Percentiles rank a stretch among this genome's conserved stretches.
These are phyloP conservation scores for Pseudachorutes palmiensis DNA, from an alignment of 1,140 invertebrate species.

Conservation along the genomic window DNA sequence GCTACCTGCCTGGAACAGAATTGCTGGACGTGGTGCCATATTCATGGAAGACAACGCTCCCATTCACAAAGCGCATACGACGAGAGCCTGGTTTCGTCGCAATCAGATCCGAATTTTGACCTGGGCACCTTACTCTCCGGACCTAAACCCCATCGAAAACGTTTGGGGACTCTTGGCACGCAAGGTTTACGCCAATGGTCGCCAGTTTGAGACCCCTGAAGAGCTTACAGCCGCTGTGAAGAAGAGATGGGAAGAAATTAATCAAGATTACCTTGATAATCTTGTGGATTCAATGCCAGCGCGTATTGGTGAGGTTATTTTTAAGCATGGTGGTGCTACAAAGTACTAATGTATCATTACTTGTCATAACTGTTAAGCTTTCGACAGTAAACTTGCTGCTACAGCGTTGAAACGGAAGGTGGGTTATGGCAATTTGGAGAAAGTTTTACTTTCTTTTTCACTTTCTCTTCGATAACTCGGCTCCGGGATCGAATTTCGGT, in stretches of 20 bases:
- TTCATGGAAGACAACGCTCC: conserved; percentile 25
- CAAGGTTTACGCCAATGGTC: conserved; percentile 21
- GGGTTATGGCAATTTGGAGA: not conserved
- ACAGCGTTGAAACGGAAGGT: not conserved
- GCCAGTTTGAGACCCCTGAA: conserved; percentile 5
- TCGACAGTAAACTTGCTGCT: not conserved
- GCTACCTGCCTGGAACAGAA: not conserved
- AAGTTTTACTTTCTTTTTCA: not conserved
- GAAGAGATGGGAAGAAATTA: conserved; percentile 15
- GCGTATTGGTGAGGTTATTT: conserved; percentile 15
- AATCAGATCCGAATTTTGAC: conserved; percentile 11
- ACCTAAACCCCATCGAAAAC: conserved; percentile 27
- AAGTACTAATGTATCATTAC: conserved; percentile 13
- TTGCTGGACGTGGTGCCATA: not conserved
- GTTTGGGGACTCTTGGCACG: conserved; percentile 21
- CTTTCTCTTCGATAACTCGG: conserved; percentile 1
- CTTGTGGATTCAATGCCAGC: conserved; percentile 21
- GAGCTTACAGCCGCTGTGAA: conserved; percentile 11
- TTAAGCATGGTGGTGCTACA: conserved; percentile 11
- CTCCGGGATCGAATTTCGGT: not conserved
- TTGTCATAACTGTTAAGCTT: not conserved
- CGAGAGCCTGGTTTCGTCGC: not conserved
- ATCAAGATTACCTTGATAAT: not conserved
- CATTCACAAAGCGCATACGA: conserved; percentile 7
- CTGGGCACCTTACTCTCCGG: conserved; percentile 15